Evolutionary conservation across 2,888 invertebrate genomes (phyloP).

Genomic region (Frankliniella fusca): DNA sequence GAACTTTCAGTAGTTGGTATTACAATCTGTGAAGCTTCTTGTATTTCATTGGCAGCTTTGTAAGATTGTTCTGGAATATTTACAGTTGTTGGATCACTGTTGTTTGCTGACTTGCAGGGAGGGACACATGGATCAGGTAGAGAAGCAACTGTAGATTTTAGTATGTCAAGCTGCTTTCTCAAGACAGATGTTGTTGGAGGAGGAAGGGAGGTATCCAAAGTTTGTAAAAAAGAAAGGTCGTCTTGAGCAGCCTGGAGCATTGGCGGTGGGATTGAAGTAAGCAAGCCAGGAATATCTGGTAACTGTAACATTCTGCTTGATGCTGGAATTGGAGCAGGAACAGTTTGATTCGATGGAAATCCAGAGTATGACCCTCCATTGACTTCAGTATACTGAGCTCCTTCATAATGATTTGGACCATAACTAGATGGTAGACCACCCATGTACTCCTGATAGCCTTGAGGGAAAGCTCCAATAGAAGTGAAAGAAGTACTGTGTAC

Average conservation of each 20-base stretch:
- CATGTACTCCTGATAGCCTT: no score
- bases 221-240: background rate
- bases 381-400: no score
- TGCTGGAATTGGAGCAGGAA: background rate
- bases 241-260: background rate
- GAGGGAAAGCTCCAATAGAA: no score
- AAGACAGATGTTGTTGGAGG: conserved; percentile 2
- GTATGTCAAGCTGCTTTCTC: background rate
- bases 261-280: background rate
- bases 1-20: no score
- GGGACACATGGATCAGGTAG: background rate
- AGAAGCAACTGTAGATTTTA: background rate
- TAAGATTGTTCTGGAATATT: no score
- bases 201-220: background rate
- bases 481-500: background rate
- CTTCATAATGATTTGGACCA: no score
- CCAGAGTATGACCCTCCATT: background rate
- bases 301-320: background rate
- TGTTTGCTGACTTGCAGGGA: no score
- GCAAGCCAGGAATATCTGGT: background rate
- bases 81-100: no score
- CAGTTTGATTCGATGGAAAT: background rate
- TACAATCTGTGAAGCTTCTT: background rate
- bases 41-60: background rate
- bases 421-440: no score